Percentiles rank a stretch among this genome's conserved stretches.
Conservation (phyloP, 2,888 invertebrate genomes). For the Galeopsomyia nigrocyanea region DNA sequence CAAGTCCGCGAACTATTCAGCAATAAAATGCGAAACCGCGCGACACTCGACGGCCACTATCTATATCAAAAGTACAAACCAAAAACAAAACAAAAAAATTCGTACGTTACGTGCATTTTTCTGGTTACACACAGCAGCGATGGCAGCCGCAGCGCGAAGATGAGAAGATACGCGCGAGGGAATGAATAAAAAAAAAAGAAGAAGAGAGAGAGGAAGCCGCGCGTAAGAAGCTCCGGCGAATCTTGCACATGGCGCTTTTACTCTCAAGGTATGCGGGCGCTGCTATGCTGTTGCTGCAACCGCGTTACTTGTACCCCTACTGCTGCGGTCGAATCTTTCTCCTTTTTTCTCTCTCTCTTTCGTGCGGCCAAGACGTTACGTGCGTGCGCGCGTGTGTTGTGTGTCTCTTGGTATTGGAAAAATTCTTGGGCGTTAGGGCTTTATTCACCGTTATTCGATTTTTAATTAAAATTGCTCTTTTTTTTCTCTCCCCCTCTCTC, state of each 20-base stretch:
- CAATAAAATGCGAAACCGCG: no score
- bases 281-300: not conserved
- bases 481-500: no score
- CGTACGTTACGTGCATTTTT: constrained; percentile 6
- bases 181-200: no score
- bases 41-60: no score
- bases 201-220: no score
- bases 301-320: no score
- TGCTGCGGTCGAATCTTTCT: no score
- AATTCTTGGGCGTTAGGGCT: no score
- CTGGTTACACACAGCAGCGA: not conserved
- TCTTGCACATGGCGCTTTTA: constrained; percentile 3
- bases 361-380: no score
- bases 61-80: not conserved
- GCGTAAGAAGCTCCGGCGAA: constrained; percentile 4
- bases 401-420: no score
- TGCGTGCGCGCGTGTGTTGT: no score
- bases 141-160: not conserved
- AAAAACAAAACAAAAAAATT: constrained; percentile 50
- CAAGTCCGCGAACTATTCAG: no score
- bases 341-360: constrained; percentile 1
- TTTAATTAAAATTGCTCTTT: not conserved
- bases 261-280: constrained; percentile 8
- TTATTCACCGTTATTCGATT: not conserved
- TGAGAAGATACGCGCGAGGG: constrained; percentile 2